Evolutionary conservation across 1,140 invertebrate species (phyloP).

Genomic region (Aphelenchoides besseyi): DNA sequence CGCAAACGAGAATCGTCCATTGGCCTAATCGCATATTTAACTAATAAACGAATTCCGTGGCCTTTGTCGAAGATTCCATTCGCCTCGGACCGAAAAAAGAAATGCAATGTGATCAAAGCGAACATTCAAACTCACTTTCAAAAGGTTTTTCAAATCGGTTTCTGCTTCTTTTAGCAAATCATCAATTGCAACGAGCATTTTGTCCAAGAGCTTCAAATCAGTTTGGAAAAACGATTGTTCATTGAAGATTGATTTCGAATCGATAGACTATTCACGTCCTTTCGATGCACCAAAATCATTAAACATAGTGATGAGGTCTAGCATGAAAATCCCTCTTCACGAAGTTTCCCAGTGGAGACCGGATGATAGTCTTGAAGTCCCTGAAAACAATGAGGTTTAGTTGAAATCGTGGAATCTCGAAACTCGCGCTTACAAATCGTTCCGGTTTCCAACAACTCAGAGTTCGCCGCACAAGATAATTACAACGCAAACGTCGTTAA

Average conservation of each 20-base stretch:
- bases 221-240: conserved; percentile 57
- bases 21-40: conserved; percentile 54
- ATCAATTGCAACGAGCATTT: conserved; percentile 50
- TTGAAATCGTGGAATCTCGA: neutral
- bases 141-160: conserved; percentile 59
- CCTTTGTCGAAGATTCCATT: conserved; percentile 61
- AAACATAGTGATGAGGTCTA: conserved; percentile 60
- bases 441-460: no score
- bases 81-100: conserved; percentile 38
- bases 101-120: neutral
- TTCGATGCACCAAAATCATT: conserved; percentile 61
- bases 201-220: conserved; percentile 54
- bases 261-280: conserved; percentile 60
- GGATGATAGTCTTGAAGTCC: conserved; percentile 58
- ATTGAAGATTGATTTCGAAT: conserved; percentile 59
- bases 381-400: conserved; percentile 32
- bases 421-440: conserved; percentile 49
- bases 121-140: conserved; percentile 41
- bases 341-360: conserved; percentile 63
- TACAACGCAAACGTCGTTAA: no score
- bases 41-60: conserved; percentile 54
- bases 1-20: conserved; percentile 58
- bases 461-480: no score
- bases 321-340: conserved; percentile 53
- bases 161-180: conserved; percentile 53